phyloP scores from a whole-genome alignment of 2,113 vertebrate species.

The Trichechus manatus region DNA sequence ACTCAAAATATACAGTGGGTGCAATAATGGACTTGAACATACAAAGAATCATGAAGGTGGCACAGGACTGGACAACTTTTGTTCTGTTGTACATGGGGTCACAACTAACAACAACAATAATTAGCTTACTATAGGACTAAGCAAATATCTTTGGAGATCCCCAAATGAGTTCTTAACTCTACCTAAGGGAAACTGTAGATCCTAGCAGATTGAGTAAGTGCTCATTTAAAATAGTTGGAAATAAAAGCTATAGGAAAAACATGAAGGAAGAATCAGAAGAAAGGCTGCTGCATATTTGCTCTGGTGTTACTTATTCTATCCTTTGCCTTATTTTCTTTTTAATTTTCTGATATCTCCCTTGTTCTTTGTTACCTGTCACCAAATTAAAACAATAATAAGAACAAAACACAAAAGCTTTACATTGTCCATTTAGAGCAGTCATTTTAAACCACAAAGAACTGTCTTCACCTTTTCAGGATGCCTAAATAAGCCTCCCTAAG shows the following conservation, averaged over 20 bases:
- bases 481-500: background rate
- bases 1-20: too few relatives aligned
- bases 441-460: background rate
- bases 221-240: background rate
- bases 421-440: background rate
- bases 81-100: too few relatives aligned
- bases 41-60: too few relatives aligned
- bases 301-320: background rate
- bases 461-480: background rate
- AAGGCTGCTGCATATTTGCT: background rate
- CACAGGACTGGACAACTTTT: too few relatives aligned
- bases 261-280: background rate
- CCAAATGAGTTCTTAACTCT: background rate
- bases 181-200: background rate
- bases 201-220: background rate
- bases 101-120: too few relatives aligned
- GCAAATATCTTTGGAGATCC: background rate
- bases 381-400: background rate
- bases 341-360: background rate
- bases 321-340: background rate
- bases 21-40: too few relatives aligned
- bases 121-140: background rate
- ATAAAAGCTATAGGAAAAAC: background rate
- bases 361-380: background rate
- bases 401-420: background rate